Base-by-base conservation (phyloP, 2,888 invertebrate species). In the Tanaodytes sp. region DNA sequence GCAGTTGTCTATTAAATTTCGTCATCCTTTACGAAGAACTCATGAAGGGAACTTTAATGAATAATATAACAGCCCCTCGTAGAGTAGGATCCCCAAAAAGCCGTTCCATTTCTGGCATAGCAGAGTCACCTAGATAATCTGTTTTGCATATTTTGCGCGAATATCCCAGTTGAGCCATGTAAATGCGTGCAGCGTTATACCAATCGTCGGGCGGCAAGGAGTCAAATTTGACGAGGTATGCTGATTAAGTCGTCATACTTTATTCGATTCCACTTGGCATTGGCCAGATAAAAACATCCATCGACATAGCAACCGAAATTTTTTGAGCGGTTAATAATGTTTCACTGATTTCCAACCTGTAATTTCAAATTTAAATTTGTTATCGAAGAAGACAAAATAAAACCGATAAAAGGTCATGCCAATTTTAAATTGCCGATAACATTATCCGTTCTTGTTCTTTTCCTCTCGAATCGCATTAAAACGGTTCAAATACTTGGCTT, bases 61-160 rank as follows among this genome's bases (percentile, higher is more conserved):
- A 78, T 76, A 78, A 78, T 77, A 76, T 76, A 74, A 66, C 73
- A 73, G 76, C 71, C 72, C 46, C 71, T 65, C 61, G 43, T 57
- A 49, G 54, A 43, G 39, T 65, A 66, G 70, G 58, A 63, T 37
- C 40, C 30, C 43, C 72, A 59, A 73, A 74, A 73, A 74, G 70
- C 63, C 70, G 72, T 75, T 75, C 75, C 73, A 66, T 73, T 66
- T 71, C 64, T 51, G 51, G 72, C 71, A 52, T 70, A 51, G 61
- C 62, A 67, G 75, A 77, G 75, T 77, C 74, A 75, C 73, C 76
- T 75, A 75, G 77, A 79, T 80, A 80, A 81, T 81, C 78, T 77
- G 75, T 77, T 80, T 80, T 79, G 79, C 79, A 80, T 80, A 80
- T 80, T 80, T 80, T 72, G 75, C 71, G 69, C 49, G 67, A 73